Evolutionary conservation across 2,888 invertebrate genomes (phyloP).

Genomic region (Chromoteleia sp.): DNA sequence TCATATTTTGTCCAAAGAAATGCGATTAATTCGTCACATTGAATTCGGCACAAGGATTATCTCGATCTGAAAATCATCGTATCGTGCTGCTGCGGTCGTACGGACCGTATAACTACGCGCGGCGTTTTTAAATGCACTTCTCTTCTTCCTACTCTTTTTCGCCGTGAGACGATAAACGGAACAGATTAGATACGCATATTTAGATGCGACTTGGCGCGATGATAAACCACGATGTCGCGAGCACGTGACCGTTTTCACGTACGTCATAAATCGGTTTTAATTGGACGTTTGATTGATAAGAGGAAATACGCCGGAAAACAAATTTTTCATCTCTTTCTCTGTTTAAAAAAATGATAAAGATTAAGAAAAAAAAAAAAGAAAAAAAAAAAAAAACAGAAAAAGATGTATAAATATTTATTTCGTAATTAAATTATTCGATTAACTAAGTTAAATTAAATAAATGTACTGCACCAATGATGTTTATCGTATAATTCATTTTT

Average conservation of each 20-base stretch:
- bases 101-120: conserved; percentile 32
- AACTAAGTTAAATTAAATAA: no score
- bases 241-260: conserved; percentile 55
- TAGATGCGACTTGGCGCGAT: conserved; percentile 56
- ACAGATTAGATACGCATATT: conserved; percentile 66
- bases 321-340: neutral
- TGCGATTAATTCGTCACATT: conserved; percentile 60
- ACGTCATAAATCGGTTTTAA: conserved; percentile 56
- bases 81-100: conserved; percentile 1
- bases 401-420: no score
- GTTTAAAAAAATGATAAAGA: no score
- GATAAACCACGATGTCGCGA: conserved; percentile 58
- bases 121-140: conserved; percentile 57
- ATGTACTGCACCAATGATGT: no score
- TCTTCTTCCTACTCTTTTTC: conserved; percentile 25
- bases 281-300: conserved; percentile 58
- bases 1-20: no score
- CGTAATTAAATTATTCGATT: no score
- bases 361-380: no score
- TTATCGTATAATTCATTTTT: no score
- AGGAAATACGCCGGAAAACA: conserved; percentile 14
- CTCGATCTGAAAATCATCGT: conserved; percentile 44
- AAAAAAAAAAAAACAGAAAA: no score
- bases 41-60: conserved; percentile 55
- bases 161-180: conserved; percentile 47